Percentiles rank a stretch among this genome's conserved stretches.
These are phyloP conservation scores for Pocillopora damicornis DNA, from an alignment of 64 coral and sea anemone genomes.

Conservation along the genomic window DNA sequence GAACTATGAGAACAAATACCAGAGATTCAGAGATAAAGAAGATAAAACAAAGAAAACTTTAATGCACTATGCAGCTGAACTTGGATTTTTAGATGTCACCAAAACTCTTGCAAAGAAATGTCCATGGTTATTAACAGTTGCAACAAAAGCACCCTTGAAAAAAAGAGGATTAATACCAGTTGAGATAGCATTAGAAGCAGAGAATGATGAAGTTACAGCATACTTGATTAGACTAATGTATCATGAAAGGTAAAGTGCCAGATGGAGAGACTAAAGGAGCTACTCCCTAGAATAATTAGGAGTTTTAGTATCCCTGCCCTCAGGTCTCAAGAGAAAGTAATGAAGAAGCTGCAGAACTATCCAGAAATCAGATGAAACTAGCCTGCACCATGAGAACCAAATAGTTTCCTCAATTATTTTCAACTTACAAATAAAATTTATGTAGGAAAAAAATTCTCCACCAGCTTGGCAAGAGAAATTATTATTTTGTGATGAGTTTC, in stretches of 20 bases:
- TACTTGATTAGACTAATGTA: slow-evolving; percentile 62
- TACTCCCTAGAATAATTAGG: no score
- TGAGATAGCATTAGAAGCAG: slow-evolving; percentile 58
- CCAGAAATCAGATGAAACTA: no score
- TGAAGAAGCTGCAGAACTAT: no score
- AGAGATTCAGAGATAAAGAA: slow-evolving; percentile 63
- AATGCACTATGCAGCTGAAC: slow-evolving; percentile 71
- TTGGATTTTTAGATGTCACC: slow-evolving; percentile 63
- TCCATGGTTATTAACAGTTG: slow-evolving; percentile 67
- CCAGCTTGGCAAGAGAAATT: no score
- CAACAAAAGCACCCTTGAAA: slow-evolving; percentile 72
- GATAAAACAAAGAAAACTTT: slow-evolving; percentile 52
- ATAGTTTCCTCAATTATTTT: no score
- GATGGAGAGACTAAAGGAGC: no score
- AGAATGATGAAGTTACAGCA: slow-evolving; percentile 74
- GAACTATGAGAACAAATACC: slow-evolving; percentile 69
- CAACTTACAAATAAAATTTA: no score
- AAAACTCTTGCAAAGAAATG: slow-evolving; percentile 61
- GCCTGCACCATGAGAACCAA: no score
- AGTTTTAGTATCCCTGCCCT: no score
- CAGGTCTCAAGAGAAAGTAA: no score
- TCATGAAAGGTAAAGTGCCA: slow-evolving; percentile 58
- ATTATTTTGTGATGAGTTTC: no score
- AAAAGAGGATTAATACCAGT: slow-evolving; percentile 69
- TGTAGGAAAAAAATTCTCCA: no score